A percentile compares a stretch with the other conserved stretches of the same genome.
Conservation (phyloP, 2,888 invertebrate genomes). For the Chloromyia formosa region DNA sequence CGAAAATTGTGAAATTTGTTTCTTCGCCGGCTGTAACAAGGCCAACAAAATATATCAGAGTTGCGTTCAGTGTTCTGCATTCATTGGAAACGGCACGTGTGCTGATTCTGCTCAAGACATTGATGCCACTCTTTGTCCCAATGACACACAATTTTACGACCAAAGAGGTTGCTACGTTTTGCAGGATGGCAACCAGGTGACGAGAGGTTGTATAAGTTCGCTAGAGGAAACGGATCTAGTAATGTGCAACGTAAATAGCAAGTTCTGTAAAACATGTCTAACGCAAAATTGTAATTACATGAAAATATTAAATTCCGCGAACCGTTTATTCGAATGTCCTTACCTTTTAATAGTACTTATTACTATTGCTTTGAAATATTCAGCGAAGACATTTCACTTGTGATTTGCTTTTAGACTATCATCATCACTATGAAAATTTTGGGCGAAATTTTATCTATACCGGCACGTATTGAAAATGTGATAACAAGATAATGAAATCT, state of each 20-base stretch:
- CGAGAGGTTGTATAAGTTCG: constrained; percentile 14
- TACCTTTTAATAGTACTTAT: background rate
- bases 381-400: too few species aligned
- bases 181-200: background rate
- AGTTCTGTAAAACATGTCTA: background rate
- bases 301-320: background rate
- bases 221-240: background rate
- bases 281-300: constrained; percentile 24
- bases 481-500: too few species aligned
- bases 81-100: constrained; percentile 45
- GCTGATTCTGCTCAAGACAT: constrained; percentile 42
- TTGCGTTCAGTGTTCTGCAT: constrained; percentile 51
- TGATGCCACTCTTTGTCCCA: constrained; percentile 45
- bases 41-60: constrained; percentile 43
- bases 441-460: too few species aligned
- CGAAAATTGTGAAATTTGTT: constrained; percentile 21
- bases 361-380: too few species aligned
- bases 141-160: constrained; percentile 43
- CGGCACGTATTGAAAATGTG: too few species aligned
- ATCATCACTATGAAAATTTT: too few species aligned
- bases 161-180: constrained; percentile 28
- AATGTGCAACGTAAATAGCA: background rate
- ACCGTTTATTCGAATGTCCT: background rate
- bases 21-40: background rate
- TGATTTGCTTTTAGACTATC: too few species aligned